A percentile compares a stretch with the other conserved stretches of the same genome.
These are phyloP conservation scores for Mesodorylaimus sp. DNA, from an alignment of 2,888 invertebrate genomes.

Conservation along the genomic window DNA sequence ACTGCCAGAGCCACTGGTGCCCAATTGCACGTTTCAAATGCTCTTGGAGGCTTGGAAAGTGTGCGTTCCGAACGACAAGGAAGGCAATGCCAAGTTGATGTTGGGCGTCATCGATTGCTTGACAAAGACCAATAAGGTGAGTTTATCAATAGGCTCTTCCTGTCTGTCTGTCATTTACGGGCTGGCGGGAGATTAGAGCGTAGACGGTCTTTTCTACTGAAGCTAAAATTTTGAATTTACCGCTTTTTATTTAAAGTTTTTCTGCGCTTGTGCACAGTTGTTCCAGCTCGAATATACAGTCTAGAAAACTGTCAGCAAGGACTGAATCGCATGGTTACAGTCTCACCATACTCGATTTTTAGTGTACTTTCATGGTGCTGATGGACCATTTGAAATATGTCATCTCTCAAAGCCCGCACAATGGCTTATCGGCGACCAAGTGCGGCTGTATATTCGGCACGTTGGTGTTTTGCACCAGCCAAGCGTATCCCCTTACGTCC, in stretches of 20 bases:
- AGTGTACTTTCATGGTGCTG: slow-evolving; percentile 82
- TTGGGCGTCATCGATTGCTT: slow-evolving; percentile 94
- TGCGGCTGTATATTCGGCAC: slow-evolving; percentile 86
- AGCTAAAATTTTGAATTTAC: no score
- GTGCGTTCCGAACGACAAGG: slow-evolving; percentile 86
- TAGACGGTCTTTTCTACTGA: no score
- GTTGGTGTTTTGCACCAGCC: slow-evolving; percentile 37
- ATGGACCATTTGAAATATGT: slow-evolving; percentile 90
- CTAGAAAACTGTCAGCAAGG: no score
- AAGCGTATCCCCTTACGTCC: no score
- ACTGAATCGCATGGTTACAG: no score
- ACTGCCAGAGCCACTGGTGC: slow-evolving; percentile 89
- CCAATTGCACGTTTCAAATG: slow-evolving; percentile 95
- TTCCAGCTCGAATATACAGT: no score
- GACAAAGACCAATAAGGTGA: slow-evolving; percentile 81
- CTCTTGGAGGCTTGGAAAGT: slow-evolving; percentile 78
- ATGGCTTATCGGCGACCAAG: slow-evolving; percentile 92
- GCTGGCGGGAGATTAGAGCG: no score
- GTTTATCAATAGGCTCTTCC: no score
- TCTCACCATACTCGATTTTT: slow-evolving; percentile 24
- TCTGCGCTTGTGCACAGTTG: no score
- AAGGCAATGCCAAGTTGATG: slow-evolving; percentile 93
- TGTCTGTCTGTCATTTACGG: no score
- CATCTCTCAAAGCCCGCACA: slow-evolving; percentile 80
- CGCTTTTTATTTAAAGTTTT: no score